Evolutionary conservation across 1,140 invertebrate species (phyloP).

Genomic region (Aphaenogaster rudis): DNA sequence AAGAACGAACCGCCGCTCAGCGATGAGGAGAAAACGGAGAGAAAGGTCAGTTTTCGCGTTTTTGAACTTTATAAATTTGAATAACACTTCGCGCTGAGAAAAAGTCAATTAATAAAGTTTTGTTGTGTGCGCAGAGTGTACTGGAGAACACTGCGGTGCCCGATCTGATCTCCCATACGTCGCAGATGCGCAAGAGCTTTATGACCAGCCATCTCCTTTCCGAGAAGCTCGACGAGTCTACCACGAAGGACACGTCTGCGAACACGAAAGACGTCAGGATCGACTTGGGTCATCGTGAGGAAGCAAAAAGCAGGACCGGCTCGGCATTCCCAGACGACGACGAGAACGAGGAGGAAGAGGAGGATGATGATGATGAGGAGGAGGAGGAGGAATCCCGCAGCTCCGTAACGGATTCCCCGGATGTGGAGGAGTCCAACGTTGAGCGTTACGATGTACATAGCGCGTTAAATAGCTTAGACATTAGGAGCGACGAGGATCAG

Average conservation of each 20-base stretch:
- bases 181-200: constrained; percentile 79
- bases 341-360: constrained; percentile 72
- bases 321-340: constrained; percentile 75
- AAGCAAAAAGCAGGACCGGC: constrained; percentile 12
- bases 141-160: constrained; percentile 49
- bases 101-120: not conserved
- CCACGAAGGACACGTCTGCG: not conserved
- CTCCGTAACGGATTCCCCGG: constrained; percentile 23
- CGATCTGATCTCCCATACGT: constrained; percentile 74
- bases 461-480: constrained; percentile 64
- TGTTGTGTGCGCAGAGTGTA: not conserved
- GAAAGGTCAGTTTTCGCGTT: constrained; percentile 8
- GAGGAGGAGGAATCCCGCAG: constrained; percentile 57
- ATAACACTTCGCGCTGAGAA: not conserved
- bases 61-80: not conserved
- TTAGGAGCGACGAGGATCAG: constrained; percentile 73
- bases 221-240: constrained; percentile 52
- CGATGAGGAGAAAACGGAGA: constrained; percentile 87
- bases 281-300: constrained; percentile 22
- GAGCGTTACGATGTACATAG: constrained; percentile 38
- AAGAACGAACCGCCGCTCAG: constrained; percentile 81
- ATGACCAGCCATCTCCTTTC: constrained; percentile 78
- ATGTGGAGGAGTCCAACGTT: not conserved
- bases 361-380: constrained; percentile 61
- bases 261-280: not conserved